phyloP scores from a whole-genome alignment of 2,113 vertebrate species.

The Chascanopsetta lugubris region DNA sequence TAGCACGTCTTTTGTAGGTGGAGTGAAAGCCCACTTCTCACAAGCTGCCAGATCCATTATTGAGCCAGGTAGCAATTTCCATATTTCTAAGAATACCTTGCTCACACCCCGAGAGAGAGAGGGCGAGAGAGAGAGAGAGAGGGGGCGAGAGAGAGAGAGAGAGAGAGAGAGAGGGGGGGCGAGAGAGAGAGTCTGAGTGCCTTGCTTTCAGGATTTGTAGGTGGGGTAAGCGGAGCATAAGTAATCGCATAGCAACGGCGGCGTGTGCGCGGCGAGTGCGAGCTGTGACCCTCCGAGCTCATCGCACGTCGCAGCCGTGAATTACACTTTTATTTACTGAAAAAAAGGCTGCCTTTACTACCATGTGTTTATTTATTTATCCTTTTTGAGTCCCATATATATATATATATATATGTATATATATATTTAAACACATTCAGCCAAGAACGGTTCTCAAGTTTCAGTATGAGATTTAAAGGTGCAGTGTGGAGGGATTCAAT shows the following conservation, averaged over 20 bases:
- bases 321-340: too few species aligned
- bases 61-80: slow-evolving; percentile 22
- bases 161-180: slow-evolving; percentile 8
- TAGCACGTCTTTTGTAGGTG: too few species aligned
- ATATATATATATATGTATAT: too few species aligned
- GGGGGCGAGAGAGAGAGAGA: neutral
- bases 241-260: slow-evolving; percentile 44
- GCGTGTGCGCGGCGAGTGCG: slow-evolving; percentile 16
- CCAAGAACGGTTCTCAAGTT: too few species aligned
- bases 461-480: too few species aligned
- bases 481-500: too few species aligned
- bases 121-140: neutral
- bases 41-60: neutral
- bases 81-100: slow-evolving; percentile 34
- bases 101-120: slow-evolving; percentile 18
- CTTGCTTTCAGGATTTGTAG: slow-evolving; percentile 44
- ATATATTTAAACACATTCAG: too few species aligned
- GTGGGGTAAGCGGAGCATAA: slow-evolving; percentile 24
- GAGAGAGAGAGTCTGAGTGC: slow-evolving; percentile 15
- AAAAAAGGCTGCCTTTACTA: too few species aligned
- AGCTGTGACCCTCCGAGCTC: slow-evolving; percentile 5
- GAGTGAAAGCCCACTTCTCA: neutral
- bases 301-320: neutral
- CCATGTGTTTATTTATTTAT: too few species aligned
- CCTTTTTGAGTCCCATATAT: too few species aligned